Conservation (phyloP, 2,797 vertebrate genomes). For the Prionace glauca region DNA sequence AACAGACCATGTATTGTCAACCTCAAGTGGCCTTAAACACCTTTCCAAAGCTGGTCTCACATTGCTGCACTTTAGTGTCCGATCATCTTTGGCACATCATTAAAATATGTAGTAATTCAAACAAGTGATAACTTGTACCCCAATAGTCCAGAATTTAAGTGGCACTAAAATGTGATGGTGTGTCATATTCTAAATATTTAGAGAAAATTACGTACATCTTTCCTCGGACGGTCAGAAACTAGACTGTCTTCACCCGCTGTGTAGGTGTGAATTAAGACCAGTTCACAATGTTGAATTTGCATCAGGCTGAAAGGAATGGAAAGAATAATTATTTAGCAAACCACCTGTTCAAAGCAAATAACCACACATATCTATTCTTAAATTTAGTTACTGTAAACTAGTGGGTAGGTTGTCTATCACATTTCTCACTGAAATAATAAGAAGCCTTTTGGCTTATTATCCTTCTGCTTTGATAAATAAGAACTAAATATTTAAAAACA, state of each 20-base stretch:
- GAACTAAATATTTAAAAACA: background rate
- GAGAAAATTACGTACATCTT: constrained; percentile 65
- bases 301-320: constrained; percentile 66
- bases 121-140: background rate
- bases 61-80: background rate
- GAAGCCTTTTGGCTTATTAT: background rate
- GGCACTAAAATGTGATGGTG: background rate
- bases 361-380: background rate
- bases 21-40: background rate
- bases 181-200: background rate
- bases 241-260: constrained; percentile 91
- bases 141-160: background rate
- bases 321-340: background rate
- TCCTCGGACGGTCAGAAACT: constrained; percentile 89
- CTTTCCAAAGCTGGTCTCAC: background rate
- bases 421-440: background rate
- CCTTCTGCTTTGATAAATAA: background rate
- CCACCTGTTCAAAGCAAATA: background rate
- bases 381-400: background rate
- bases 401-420: background rate
- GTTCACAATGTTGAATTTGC: constrained; percentile 94
- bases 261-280: constrained; percentile 90
- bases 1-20: background rate
- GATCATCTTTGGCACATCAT: background rate
- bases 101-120: background rate